Evolutionary conservation across 1,140 invertebrate genomes (phyloP).

Genomic region (Philopotamus ludificatus): DNA sequence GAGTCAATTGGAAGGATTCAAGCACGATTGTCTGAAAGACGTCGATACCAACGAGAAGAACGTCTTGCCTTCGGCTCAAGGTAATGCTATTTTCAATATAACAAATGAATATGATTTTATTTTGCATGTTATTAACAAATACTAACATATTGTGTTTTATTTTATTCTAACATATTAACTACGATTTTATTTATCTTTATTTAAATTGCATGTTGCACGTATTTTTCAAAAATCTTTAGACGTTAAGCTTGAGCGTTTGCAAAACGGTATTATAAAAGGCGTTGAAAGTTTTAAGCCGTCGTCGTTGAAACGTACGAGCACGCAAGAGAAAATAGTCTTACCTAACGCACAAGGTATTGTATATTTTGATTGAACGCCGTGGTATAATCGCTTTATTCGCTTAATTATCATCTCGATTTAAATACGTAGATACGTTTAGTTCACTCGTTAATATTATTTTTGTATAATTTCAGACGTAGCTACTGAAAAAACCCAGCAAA

Average conservation of each 20-base stretch:
- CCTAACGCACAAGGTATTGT: conserved; percentile 74
- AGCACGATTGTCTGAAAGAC: conserved; percentile 78
- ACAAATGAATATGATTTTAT: not conserved
- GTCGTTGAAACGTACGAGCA: conserved; percentile 71
- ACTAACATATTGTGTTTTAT: not conserved
- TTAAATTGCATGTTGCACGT: conserved; percentile 24
- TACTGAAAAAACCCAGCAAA: conserved; percentile 83
- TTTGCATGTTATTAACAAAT: conserved; percentile 18
- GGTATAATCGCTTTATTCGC: too few relatives aligned
- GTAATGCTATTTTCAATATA: conserved; percentile 53
- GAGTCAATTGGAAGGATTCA: conserved; percentile 84
- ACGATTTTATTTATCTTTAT: not conserved
- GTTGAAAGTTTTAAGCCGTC: conserved; percentile 72
- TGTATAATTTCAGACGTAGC: conserved; percentile 68
- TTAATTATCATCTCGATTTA: too few relatives aligned
- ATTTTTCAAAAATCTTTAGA: conserved; percentile 58
- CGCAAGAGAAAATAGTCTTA: conserved; percentile 75
- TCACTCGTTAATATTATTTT: not conserved
- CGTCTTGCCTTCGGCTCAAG: conserved; percentile 83
- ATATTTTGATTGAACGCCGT: too few relatives aligned
- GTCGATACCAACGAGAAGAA: conserved; percentile 84
- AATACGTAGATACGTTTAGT: too few relatives aligned
- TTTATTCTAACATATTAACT: not conserved
- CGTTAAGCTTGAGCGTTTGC: conserved; percentile 72
- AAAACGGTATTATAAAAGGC: conserved; percentile 70